Conservation (phyloP, 2,797 vertebrate species). For the Syndactyla subalaris region DNA sequence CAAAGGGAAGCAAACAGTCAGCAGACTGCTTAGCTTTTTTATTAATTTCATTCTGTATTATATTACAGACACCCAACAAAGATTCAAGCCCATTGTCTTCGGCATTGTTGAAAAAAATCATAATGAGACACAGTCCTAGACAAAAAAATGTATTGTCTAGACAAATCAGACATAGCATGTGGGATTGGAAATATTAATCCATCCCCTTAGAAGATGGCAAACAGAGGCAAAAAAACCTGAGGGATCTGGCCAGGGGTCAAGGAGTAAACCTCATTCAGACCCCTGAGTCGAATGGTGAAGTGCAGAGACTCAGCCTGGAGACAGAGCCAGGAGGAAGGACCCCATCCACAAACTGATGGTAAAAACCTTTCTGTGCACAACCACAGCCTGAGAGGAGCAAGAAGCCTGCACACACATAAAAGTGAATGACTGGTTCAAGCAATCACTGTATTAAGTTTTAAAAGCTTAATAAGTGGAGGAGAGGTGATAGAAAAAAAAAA, state of each 20-base stretch:
- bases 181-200: slow-evolving; percentile 44
- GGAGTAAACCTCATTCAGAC: not conserved
- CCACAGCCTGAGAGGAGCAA: not conserved
- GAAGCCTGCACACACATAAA: fast-evolving
- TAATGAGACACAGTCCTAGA: slow-evolving; percentile 60
- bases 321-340: not conserved
- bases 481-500: not conserved
- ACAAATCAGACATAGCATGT: slow-evolving; percentile 64
- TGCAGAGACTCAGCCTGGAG: not conserved
- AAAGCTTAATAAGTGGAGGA: not conserved
- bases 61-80: slow-evolving; percentile 57
- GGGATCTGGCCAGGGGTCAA: slow-evolving; percentile 23
- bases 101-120: slow-evolving; percentile 40
- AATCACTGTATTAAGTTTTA: not conserved
- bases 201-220: slow-evolving; percentile 48
- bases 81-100: slow-evolving; percentile 54
- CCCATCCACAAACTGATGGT: not conserved
- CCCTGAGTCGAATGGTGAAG: not conserved
- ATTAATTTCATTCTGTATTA: slow-evolving; percentile 49
- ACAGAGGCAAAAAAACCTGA: slow-evolving; percentile 33
- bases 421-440: not conserved
- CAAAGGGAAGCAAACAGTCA: slow-evolving; percentile 37
- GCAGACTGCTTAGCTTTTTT: slow-evolving; percentile 36
- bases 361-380: not conserved
- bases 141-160: slow-evolving; percentile 69